phyloP scores from a whole-genome alignment of 2,113 vertebrate genomes.

The Tringa solitaria region DNA sequence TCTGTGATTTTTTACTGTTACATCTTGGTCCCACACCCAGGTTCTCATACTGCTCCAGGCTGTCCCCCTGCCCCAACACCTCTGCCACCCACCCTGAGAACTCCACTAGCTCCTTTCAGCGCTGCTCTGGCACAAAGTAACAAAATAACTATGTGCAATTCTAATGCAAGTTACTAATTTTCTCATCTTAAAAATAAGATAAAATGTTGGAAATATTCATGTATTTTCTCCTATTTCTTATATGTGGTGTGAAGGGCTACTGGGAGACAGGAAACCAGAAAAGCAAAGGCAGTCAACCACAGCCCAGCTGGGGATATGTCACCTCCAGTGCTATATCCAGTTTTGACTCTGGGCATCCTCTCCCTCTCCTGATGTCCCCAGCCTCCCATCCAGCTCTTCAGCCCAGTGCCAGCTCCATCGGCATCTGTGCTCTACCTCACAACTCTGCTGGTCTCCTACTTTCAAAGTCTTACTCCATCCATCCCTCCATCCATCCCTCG shows the following conservation, averaged over 20 bases:
- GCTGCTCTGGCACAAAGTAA: background rate
- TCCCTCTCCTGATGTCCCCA: background rate
- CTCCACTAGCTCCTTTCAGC: background rate
- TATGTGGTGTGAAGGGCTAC: background rate
- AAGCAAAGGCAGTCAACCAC: background rate
- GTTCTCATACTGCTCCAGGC: background rate
- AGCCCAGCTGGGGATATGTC: background rate
- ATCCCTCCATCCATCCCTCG: no score
- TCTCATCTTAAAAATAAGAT: background rate
- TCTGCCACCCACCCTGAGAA: background rate
- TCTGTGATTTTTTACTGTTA: background rate
- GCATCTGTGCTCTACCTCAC: fast-evolving
- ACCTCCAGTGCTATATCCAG: background rate
- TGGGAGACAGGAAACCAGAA: background rate
- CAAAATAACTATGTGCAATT: background rate
- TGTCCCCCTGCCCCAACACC: background rate
- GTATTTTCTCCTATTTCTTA: background rate
- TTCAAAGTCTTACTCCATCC: no score
- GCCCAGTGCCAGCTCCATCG: background rate
- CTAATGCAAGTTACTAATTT: background rate
- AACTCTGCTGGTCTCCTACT: background rate
- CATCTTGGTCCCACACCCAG: fast-evolving
- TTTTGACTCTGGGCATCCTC: background rate
- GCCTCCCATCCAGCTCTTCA: background rate
- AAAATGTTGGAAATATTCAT: background rate